phyloP scores from a whole-genome alignment of 2,888 invertebrate genomes.

The Pilophorus perplexus region DNA sequence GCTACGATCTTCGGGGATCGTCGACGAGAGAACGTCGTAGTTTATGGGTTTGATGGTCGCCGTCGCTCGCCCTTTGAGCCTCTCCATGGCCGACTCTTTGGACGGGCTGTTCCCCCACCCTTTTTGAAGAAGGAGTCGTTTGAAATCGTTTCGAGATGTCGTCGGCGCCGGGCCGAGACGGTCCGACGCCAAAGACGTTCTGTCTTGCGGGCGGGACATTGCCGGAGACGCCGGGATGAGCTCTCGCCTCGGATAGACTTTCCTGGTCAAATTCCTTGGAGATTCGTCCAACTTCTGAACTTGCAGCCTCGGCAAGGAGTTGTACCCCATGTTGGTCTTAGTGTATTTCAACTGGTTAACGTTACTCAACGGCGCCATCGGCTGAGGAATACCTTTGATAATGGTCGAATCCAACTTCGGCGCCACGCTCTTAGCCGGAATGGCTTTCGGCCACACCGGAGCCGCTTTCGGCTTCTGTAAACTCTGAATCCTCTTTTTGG shows the following conservation, averaged over 20 bases:
- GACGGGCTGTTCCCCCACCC: slow-evolving; percentile 62
- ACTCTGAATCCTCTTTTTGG: slow-evolving; percentile 57
- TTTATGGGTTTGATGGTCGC: slow-evolving; percentile 39
- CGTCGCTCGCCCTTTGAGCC: slow-evolving; percentile 46
- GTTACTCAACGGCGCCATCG: slow-evolving; percentile 44
- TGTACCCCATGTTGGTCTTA: slow-evolving; percentile 38
- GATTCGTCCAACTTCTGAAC: slow-evolving; percentile 45
- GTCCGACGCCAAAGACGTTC: slow-evolving; percentile 44
- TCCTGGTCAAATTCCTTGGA: slow-evolving; percentile 42
- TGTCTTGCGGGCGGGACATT: slow-evolving; percentile 39
- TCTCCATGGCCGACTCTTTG: slow-evolving; percentile 72
- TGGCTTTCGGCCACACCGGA: slow-evolving; percentile 47
- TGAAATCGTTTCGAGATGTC: slow-evolving; percentile 80
- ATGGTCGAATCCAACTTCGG: slow-evolving; percentile 30
- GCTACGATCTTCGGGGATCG: slow-evolving; percentile 78
- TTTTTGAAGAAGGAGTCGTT: slow-evolving; percentile 73
- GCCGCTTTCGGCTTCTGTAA: slow-evolving; percentile 50
- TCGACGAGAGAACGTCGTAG: slow-evolving; percentile 79
- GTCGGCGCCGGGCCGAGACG: slow-evolving; percentile 56
- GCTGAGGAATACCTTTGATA: slow-evolving; percentile 40
- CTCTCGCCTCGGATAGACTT: slow-evolving; percentile 36
- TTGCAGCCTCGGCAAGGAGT: slow-evolving; percentile 45
- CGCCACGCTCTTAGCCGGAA: slow-evolving; percentile 44
- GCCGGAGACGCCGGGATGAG: slow-evolving; percentile 34
- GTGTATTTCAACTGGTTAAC: slow-evolving; percentile 39